Conservation (phyloP, 2,888 invertebrate genomes). For the Tipula lateralis region DNA sequence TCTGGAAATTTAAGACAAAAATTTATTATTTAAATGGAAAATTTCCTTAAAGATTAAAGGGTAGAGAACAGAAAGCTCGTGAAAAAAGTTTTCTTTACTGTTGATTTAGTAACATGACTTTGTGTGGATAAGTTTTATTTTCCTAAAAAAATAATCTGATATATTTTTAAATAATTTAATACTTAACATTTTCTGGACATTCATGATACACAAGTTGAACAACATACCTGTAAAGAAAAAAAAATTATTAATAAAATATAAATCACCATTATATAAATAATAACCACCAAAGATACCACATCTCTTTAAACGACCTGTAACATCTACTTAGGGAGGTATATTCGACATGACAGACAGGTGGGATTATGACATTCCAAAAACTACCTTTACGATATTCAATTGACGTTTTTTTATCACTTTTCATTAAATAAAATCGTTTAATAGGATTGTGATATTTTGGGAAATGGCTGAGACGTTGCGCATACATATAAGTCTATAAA, state of each 20-base stretch:
- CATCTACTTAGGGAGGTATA: too few species aligned
- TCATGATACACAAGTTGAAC: not conserved
- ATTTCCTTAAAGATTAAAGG: not conserved
- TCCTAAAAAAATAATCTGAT: not conserved
- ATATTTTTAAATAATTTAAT: not conserved
- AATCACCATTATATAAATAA: too few species aligned
- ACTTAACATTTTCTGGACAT: not conserved
- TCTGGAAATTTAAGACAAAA: not conserved
- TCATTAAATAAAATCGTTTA: too few species aligned
- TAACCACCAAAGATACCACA: too few species aligned
- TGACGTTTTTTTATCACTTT: too few species aligned
- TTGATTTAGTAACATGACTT: constrained; percentile 11
- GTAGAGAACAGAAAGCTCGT: not conserved
- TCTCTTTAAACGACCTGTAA: too few species aligned
- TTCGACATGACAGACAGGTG: too few species aligned
- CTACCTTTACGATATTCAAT: too few species aligned
- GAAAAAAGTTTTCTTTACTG: not conserved
- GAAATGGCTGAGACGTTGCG: too few species aligned
- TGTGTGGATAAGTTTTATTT: not conserved
- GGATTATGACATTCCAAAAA: too few species aligned
- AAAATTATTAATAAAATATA: not conserved
- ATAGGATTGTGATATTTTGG: too few species aligned
- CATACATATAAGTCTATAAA: too few species aligned
- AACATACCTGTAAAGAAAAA: not conserved
- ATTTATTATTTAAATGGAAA: not conserved